These are phyloP conservation scores for Cantharis lateralis DNA, from an alignment of 2,888 invertebrate genomes.

Conservation along the genomic window DNA sequence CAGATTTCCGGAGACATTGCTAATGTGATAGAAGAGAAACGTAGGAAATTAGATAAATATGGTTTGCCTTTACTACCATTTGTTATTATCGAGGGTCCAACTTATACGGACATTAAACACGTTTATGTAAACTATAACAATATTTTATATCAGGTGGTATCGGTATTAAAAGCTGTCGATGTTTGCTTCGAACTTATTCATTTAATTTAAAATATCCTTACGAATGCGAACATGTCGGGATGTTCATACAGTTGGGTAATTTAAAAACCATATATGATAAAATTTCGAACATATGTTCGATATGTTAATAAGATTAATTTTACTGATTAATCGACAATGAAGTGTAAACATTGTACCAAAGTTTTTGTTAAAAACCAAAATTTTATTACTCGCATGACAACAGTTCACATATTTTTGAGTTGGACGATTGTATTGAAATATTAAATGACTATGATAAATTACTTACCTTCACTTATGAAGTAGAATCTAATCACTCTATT, in stretches of 20 bases:
- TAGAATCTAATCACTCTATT: too few relatives aligned
- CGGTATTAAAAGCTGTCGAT: not conserved
- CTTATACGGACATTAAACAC: not conserved
- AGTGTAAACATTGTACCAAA: too few relatives aligned
- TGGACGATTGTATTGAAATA: too few relatives aligned
- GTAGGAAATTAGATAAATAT: not conserved
- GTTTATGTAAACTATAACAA: not conserved
- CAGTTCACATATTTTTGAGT: too few relatives aligned
- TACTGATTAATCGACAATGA: too few relatives aligned
- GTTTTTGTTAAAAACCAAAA: too few relatives aligned
- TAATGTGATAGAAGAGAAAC: not conserved
- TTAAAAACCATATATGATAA: too few relatives aligned
- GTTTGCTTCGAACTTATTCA: not conserved
- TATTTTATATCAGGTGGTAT: not conserved
- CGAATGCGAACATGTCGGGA: not conserved
- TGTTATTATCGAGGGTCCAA: not conserved
- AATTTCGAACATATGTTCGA: too few relatives aligned
- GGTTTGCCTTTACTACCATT: not conserved
- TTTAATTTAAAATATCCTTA: not conserved
- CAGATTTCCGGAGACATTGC: not conserved
- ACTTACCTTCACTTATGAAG: too few relatives aligned
- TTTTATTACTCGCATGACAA: too few relatives aligned
- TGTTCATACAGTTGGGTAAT: not conserved
- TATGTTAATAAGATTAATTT: too few relatives aligned
- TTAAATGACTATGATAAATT: too few relatives aligned